Conservation (phyloP, 2,888 invertebrate species). For the Luffia ferchaultella region DNA sequence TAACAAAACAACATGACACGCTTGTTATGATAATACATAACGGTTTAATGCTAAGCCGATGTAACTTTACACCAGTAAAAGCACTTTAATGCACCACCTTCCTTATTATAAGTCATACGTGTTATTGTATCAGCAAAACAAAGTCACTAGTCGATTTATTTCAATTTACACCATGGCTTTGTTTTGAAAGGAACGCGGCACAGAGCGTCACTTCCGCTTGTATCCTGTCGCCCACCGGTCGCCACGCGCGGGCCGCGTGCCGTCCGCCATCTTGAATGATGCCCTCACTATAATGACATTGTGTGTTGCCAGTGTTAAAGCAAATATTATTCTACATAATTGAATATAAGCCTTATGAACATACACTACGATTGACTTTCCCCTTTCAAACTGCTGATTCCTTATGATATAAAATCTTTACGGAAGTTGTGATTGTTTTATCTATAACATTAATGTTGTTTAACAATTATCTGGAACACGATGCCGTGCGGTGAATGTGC, state of each 20-base stretch:
- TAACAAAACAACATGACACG: too few species aligned
- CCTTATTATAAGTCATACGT: background rate
- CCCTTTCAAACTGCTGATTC: too few species aligned
- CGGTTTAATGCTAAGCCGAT: too few species aligned
- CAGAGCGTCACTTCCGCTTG: conserved; percentile 41
- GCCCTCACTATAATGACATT: conserved; percentile 43
- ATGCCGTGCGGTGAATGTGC: conserved; percentile 38
- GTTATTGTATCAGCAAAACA: conserved; percentile 34
- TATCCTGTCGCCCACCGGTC: conserved; percentile 51
- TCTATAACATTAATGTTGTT: conserved; percentile 50
- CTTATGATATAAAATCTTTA: background rate
- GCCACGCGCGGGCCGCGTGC: conserved; percentile 57
- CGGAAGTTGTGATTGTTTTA: conserved; percentile 44
- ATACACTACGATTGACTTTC: too few species aligned
- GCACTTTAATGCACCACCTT: background rate
- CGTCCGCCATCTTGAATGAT: conserved; percentile 51
- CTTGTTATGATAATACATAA: too few species aligned
- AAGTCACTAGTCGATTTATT: conserved; percentile 58
- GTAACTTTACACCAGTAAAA: background rate
- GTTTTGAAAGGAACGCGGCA: conserved; percentile 36
- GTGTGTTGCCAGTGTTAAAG: conserved; percentile 37
- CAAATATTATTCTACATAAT: conserved; percentile 19
- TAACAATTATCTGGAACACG: conserved; percentile 52
- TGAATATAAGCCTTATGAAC: too few species aligned
- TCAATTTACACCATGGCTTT: conserved; percentile 60